Evolutionary conservation across 2,797 vertebrate species (phyloP).

Genomic region (Enteromius argenteus): DNA sequence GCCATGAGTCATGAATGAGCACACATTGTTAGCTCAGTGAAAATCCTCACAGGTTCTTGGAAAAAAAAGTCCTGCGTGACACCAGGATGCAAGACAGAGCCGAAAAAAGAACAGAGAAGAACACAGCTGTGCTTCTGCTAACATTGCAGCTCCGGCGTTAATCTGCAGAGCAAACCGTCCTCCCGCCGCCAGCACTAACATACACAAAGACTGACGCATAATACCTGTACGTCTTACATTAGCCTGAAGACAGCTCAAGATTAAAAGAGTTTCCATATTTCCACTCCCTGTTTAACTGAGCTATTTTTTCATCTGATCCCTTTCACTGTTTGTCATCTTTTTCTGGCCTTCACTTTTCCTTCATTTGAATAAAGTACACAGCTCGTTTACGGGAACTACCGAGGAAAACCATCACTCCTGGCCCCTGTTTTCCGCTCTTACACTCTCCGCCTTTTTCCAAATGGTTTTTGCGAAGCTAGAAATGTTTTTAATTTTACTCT

Average conservation of each 20-base stretch:
- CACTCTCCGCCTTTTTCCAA: constrained; percentile 66
- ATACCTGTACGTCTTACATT: not conserved
- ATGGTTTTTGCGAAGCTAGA: constrained; percentile 69
- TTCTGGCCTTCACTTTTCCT: constrained; percentile 72
- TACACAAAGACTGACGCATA: not conserved
- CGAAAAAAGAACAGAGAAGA: constrained; percentile 45
- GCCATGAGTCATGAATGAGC: constrained; percentile 76
- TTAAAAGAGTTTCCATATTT: not conserved
- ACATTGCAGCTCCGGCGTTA: not conserved
- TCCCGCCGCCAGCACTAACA: not conserved
- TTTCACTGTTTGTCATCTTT: constrained; percentile 74
- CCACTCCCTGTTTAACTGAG: not conserved
- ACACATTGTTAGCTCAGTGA: constrained; percentile 77
- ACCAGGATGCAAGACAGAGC: constrained; percentile 77
- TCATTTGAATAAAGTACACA: constrained; percentile 80
- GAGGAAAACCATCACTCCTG: constrained; percentile 70
- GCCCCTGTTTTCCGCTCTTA: constrained; percentile 55
- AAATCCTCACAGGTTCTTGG: constrained; percentile 80
- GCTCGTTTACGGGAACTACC: constrained; percentile 77
- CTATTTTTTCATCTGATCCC: not conserved
- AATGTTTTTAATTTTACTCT: constrained; percentile 64
- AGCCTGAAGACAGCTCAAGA: not conserved
- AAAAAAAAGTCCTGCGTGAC: constrained; percentile 75
- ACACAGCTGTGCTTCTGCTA: constrained; percentile 25
- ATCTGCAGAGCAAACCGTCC: constrained; percentile 10